Evolutionary conservation across 2,888 invertebrate genomes (phyloP), one percentile per base, ranked within the genome.

Genomic region (Stegophylla sp.): DNA sequence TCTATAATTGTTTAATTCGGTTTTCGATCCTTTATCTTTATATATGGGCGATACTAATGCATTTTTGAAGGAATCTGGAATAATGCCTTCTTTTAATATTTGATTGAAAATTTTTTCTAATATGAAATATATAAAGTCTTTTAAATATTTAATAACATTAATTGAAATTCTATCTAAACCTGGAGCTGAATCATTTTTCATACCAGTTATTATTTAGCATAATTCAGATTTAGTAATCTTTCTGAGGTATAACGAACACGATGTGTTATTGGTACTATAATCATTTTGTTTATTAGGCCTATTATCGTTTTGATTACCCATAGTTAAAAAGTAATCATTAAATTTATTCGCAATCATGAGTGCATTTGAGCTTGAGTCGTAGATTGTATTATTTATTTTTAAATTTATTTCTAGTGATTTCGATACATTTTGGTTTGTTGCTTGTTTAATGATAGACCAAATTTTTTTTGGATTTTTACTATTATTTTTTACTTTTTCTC

Each of bases 191-290:
- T 59, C 59, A 15, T 23, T 59, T 4, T 59, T 59, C 59, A 59
- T 59, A 10, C 9, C 7, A 59, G 59, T 26, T 59, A 59, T 59
- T 26, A 59, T 59, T 59, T 48, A 48, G 48, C 26, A n/a, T 67
- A 48, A 10, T 67, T 67, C 67, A 10, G 28, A 17, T 67, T 28
- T 51, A 67, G 48, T 67, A 17, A 48, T 48, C 26, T 51, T 67
- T 48, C 67, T 67, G 26, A 67, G 28, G 17, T 67, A 67, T 67
- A 67, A 20, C 13, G 20, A 64, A 43, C 41, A 13, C 20, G 41
- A 20, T 1, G 41, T 41, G 41, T 64, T 64, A 64, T 64, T 43
- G 64, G 20, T 64, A 43, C 20, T 43, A 43, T 43, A 64, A 13
- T 43, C 3, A 10, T 20, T 43, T 64, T 64, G 0, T 13, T 43